Evolutionary conservation across 2,888 invertebrate genomes (phyloP).

Genomic region (Orchesella flavescens): DNA sequence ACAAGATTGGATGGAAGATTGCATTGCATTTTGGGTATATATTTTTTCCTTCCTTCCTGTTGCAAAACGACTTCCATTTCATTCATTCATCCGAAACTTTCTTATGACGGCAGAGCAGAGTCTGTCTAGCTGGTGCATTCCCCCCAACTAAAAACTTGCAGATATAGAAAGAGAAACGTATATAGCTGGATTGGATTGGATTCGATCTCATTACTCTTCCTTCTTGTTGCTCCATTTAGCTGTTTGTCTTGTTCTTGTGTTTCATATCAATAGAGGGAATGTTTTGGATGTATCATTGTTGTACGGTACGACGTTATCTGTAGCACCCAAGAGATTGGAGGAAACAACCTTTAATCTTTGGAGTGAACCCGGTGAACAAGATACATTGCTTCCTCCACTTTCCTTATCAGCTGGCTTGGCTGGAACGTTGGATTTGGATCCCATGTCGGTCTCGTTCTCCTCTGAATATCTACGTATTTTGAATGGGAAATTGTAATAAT

Average conservation of each 20-base stretch:
- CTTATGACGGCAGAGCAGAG: not conserved
- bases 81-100: not conserved
- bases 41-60: constrained; percentile 5
- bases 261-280: not conserved
- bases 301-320: constrained; percentile 26
- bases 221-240: constrained; percentile 44
- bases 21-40: too few relatives aligned
- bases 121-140: too few relatives aligned
- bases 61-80: too few relatives aligned
- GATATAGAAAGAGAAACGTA: too few relatives aligned
- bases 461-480: too few relatives aligned
- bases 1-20: not conserved
- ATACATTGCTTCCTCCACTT: constrained; percentile 44
- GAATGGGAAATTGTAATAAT: too few relatives aligned
- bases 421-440: not conserved
- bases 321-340: constrained; percentile 29
- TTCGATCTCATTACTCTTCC: not conserved
- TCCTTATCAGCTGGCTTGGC: constrained; percentile 28
- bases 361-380: constrained; percentile 38
- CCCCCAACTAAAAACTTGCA: too few relatives aligned
- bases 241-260: constrained; percentile 8
- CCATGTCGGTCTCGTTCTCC: too few relatives aligned
- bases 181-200: too few relatives aligned
- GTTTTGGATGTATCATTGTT: not conserved
- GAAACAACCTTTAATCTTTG: constrained; percentile 52